These are phyloP conservation scores for Gortyna flavago DNA, from an alignment of 2,888 invertebrate genomes.

Conservation along the genomic window DNA sequence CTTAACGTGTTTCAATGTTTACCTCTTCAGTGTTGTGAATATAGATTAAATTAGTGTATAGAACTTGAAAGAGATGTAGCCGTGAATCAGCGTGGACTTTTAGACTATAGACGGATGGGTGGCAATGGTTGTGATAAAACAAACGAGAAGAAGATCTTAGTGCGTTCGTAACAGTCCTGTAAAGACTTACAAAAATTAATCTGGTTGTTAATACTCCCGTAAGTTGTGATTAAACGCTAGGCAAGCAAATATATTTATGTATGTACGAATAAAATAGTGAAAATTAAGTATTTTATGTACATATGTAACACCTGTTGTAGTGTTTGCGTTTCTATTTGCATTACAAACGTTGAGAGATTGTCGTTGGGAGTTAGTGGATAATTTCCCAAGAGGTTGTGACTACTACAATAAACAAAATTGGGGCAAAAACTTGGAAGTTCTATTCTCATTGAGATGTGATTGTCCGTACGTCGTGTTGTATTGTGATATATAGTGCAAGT, in stretches of 20 bases:
- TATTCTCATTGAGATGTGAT: conserved; percentile 79
- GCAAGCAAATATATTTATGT: conserved; percentile 80
- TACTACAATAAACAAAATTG: conserved; percentile 82
- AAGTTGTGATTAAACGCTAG: conserved; percentile 86
- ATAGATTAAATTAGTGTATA: conserved; percentile 78
- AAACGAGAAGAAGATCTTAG: conserved; percentile 69
- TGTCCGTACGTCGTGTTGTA: conserved; percentile 75
- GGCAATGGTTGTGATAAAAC: conserved; percentile 85
- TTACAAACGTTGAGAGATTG: conserved; percentile 79
- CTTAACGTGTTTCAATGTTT: conserved; percentile 83
- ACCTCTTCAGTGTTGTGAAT: conserved; percentile 90
- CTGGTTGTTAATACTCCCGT: conserved; percentile 84
- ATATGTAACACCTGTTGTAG: conserved; percentile 74
- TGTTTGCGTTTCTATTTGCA: conserved; percentile 74
- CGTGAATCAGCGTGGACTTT: conserved; percentile 62
- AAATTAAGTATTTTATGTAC: conserved; percentile 75
- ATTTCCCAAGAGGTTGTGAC: conserved; percentile 88
- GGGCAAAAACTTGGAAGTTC: conserved; percentile 78
- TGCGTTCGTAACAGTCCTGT: conserved; percentile 74
- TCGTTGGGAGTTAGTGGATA: conserved; percentile 77
- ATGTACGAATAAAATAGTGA: conserved; percentile 73
- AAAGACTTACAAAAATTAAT: conserved; percentile 76
- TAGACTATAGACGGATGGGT: conserved; percentile 73
- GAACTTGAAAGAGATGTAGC: conserved; percentile 76
- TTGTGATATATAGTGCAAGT: conserved; percentile 72